Percentiles rank a stretch among this genome's conserved stretches.
Conservation (phyloP, 2,113 vertebrate genomes). For the human region DNA sequence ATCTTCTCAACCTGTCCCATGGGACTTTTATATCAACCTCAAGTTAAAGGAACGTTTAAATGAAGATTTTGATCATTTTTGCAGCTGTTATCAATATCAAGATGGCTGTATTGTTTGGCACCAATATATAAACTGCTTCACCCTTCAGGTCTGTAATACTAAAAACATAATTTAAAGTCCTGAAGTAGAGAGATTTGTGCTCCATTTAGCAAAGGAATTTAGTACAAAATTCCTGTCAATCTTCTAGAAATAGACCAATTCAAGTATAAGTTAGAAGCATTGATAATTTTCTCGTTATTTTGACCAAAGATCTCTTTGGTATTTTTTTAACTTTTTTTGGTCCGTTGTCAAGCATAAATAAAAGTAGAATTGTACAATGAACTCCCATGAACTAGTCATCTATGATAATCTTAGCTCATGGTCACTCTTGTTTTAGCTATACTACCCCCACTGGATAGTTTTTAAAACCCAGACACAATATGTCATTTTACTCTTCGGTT, state of each 20-base stretch:
- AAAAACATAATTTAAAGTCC: not conserved
- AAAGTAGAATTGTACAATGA: not conserved
- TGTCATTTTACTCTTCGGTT: slow-evolving; percentile 18
- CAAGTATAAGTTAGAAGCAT: slow-evolving; percentile 30
- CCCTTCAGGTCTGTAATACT: slow-evolving; percentile 82
- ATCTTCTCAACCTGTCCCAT: slow-evolving; percentile 84
- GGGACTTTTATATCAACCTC: slow-evolving; percentile 90
- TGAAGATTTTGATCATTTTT: slow-evolving; percentile 78
- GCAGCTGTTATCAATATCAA: slow-evolving; percentile 84
- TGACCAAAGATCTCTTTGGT: not conserved
- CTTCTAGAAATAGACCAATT: slow-evolving; percentile 27
- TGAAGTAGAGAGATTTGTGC: slow-evolving; percentile 12
- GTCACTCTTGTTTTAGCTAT: not conserved
- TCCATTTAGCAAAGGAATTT: slow-evolving; percentile 34
- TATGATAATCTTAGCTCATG: not conserved
- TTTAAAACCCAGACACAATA: slow-evolving; percentile 17
- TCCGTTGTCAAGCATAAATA: not conserved
- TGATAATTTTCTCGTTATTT: not conserved
- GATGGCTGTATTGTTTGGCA: slow-evolving; percentile 85
- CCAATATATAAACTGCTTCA: slow-evolving; percentile 78
- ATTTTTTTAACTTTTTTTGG: not conserved
- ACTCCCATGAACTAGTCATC: not conserved
- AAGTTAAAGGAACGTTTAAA: slow-evolving; percentile 84
- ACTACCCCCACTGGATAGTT: not conserved
- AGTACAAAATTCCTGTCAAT: slow-evolving; percentile 36